Conservation (phyloP, 2,113 vertebrate species). For the Leiothrix lutea region DNA sequence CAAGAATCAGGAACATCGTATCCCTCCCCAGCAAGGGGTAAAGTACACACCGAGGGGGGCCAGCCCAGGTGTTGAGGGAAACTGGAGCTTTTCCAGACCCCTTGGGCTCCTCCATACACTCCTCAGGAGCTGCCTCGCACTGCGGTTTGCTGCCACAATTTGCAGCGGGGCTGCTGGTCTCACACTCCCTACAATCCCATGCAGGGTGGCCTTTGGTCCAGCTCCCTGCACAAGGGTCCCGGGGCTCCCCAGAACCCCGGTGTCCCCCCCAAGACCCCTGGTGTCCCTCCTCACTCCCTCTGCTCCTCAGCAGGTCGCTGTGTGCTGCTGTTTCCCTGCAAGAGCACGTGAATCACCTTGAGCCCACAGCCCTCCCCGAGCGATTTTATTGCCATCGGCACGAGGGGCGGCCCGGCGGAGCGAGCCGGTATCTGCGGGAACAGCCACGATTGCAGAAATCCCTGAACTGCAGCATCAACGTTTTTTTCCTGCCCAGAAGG, state of each 20-base stretch:
- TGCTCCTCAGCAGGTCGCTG: background rate
- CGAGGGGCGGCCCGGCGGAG: background rate
- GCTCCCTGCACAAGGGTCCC: background rate
- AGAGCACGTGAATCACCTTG: background rate
- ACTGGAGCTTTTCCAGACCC: background rate
- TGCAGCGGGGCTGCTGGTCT: background rate
- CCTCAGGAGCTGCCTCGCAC: background rate
- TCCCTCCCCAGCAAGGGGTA: background rate
- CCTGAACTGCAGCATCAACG: background rate
- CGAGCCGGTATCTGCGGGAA: background rate
- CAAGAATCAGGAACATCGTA: background rate
- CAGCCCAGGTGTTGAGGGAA: background rate
- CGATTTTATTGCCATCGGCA: background rate
- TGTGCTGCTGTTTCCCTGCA: background rate
- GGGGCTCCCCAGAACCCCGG: background rate
- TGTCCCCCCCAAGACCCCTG: background rate
- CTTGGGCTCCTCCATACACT: rapidly evolving
- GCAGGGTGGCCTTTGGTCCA: background rate
- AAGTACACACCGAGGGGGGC: background rate
- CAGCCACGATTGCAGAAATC: background rate
- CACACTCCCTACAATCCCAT: rapidly evolving
- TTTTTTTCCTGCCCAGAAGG: conserved; percentile 8
- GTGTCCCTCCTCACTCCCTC: background rate
- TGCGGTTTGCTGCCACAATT: background rate
- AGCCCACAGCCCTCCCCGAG: background rate